A percentile compares a stretch with the other conserved stretches of the same genome.
These are phyloP conservation scores for Aphodius sticticus DNA, from an alignment of 2,888 invertebrate genomes.

Conservation along the genomic window DNA sequence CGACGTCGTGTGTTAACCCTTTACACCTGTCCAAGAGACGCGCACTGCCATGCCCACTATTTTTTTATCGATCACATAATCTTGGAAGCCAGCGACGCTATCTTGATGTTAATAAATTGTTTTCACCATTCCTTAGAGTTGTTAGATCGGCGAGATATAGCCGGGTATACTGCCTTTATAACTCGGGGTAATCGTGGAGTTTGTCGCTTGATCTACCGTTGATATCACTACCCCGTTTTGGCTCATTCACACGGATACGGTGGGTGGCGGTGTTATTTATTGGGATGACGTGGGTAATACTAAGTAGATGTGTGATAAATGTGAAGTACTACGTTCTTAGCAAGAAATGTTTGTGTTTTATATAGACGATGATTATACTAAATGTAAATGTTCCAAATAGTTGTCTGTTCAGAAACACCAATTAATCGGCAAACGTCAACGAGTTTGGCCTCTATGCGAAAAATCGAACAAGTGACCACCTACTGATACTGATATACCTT, in stretches of 20 bases:
- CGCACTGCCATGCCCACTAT: not conserved
- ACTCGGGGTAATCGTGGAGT: not conserved
- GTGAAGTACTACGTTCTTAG: not conserved
- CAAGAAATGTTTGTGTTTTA: too few relatives aligned
- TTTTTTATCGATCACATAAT: slow-evolving; percentile 24
- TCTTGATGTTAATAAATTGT: slow-evolving; percentile 25
- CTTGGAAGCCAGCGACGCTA: slow-evolving; percentile 15
- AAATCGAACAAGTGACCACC: too few relatives aligned
- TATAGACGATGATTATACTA: too few relatives aligned
- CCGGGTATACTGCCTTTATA: not conserved
- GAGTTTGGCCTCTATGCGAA: too few relatives aligned
- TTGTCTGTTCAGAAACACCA: too few relatives aligned
- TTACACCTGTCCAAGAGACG: not conserved
- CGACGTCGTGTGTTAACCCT: not conserved
- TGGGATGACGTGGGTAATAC: not conserved
- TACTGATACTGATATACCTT: too few relatives aligned
- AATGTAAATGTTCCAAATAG: too few relatives aligned
- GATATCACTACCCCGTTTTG: not conserved
- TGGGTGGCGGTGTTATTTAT: not conserved
- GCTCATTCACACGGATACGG: not conserved
- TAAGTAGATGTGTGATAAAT: not conserved
- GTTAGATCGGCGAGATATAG: slow-evolving; percentile 10
- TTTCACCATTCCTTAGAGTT: slow-evolving; percentile 23
- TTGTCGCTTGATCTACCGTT: not conserved
- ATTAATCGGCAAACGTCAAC: too few relatives aligned